A percentile compares a stretch with the other conserved stretches of the same genome.
Conservation (phyloP, 2,797 vertebrate species). For the Decapterus maruadsi region DNA sequence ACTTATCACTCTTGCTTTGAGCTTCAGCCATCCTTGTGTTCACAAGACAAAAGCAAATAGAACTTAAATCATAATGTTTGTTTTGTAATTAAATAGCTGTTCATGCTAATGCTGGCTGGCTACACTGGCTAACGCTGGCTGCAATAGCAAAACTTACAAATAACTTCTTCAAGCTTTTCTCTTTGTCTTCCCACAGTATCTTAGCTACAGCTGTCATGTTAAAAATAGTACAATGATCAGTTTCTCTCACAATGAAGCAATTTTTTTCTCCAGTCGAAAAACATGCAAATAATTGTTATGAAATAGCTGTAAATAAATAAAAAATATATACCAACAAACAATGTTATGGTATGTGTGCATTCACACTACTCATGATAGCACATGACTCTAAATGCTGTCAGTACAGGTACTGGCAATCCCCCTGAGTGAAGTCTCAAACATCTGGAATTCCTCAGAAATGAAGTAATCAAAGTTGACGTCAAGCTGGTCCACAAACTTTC, state of each 20-base stretch:
- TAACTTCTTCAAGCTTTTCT: too few relatives aligned
- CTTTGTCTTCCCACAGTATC: neutral
- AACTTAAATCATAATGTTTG: too few relatives aligned
- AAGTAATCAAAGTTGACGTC: slow-evolving; percentile 85
- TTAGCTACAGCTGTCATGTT: neutral
- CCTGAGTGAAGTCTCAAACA: slow-evolving; percentile 78
- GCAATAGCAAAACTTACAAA: too few relatives aligned
- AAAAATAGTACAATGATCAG: neutral
- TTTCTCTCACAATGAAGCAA: neutral
- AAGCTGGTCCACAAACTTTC: slow-evolving; percentile 80
- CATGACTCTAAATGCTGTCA: slow-evolving; percentile 76
- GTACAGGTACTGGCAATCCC: slow-evolving; percentile 63
- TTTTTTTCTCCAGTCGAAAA: neutral
- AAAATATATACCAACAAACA: slow-evolving; percentile 6
- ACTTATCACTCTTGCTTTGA: too few relatives aligned
- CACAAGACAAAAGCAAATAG: too few relatives aligned
- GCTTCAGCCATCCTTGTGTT: too few relatives aligned
- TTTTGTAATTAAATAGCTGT: too few relatives aligned
- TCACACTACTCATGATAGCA: slow-evolving; percentile 55
- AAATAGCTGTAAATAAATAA: slow-evolving; percentile 4
- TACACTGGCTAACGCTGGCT: too few relatives aligned
- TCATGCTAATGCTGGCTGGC: too few relatives aligned
- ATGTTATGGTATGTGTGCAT: slow-evolving; percentile 30
- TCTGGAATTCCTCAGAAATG: slow-evolving; percentile 84
- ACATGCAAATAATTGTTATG: slow-evolving; percentile 1